These are phyloP conservation scores for Dendrocopos noguchii DNA, from an alignment of 2,113 vertebrate species.

Conservation along the genomic window DNA sequence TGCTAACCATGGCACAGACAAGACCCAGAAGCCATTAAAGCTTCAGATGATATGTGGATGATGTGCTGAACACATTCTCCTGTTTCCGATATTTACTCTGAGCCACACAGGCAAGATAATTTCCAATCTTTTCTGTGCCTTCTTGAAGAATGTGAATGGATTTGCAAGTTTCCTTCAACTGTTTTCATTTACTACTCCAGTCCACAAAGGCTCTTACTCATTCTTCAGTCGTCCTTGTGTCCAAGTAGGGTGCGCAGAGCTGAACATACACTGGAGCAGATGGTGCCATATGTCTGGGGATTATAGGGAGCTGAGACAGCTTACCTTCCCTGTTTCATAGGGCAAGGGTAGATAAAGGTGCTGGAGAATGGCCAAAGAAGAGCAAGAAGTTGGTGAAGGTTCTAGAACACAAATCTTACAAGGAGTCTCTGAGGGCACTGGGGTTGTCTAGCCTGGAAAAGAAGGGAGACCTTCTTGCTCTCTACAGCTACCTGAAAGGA, in stretches of 20 bases:
- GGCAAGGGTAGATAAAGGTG: background rate
- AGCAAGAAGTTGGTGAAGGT: background rate
- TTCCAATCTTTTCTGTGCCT: constrained; percentile 41
- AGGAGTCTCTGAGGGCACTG: background rate
- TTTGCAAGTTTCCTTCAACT: background rate
- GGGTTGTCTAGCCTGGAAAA: background rate
- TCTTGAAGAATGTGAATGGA: background rate
- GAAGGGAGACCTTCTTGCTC: background rate
- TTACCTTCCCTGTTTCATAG: background rate
- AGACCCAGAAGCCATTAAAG: constrained; percentile 20
- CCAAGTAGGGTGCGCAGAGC: background rate
- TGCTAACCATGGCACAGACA: background rate
- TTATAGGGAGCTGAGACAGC: background rate
- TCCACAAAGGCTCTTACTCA: background rate
- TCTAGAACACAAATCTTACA: background rate
- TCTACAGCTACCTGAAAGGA: background rate
- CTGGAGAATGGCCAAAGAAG: background rate
- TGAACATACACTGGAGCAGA: background rate
- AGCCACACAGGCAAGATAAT: background rate
- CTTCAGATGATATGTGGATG: constrained; percentile 21
- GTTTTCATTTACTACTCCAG: background rate
- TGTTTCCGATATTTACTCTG: constrained; percentile 38
- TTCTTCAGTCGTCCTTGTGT: background rate
- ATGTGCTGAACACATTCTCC: constrained; percentile 13
- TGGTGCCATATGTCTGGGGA: rapidly evolving